Evolutionary conservation across 2,113 vertebrate species (phyloP).

Genomic region (Rhea americana): DNA sequence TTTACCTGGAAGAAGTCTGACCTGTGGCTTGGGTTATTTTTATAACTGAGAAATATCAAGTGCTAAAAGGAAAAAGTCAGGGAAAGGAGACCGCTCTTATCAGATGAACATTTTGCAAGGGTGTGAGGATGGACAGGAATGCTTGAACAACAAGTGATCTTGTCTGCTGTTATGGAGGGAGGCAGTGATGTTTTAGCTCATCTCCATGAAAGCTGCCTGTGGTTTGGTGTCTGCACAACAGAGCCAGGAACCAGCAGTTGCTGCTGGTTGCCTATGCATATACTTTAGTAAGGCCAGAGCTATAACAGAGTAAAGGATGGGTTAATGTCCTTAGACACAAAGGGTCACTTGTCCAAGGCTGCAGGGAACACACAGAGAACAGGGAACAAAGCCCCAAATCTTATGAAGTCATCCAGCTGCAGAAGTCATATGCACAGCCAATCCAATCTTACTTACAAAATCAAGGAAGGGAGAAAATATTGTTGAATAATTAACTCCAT

Average conservation of each 20-base stretch:
- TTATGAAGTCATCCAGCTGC: too few species aligned
- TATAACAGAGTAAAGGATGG: fast-evolving
- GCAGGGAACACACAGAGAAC: fast-evolving
- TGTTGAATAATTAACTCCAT: background rate
- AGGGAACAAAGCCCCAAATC: fast-evolving
- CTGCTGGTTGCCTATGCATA: fast-evolving
- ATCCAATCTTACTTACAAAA: background rate
- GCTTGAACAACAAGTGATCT: fast-evolving
- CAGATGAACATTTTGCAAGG: fast-evolving
- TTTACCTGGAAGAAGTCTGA: fast-evolving
- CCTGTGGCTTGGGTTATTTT: fast-evolving
- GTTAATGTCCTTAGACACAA: fast-evolving
- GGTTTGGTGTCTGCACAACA: fast-evolving
- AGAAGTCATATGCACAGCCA: background rate
- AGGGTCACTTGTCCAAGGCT: fast-evolving
- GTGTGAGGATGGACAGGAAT: fast-evolving
- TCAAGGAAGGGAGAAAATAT: background rate
- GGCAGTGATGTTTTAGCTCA: fast-evolving
- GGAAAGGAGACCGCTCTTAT: background rate
- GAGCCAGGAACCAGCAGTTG: too few species aligned
- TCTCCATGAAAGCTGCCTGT: fast-evolving
- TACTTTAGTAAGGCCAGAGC: fast-evolving
- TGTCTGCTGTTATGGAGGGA: background rate
- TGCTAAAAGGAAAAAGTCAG: background rate
- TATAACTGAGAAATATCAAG: background rate